Conservation (phyloP, 2,797 vertebrate species). For the Melanogrammus aeglefinus region DNA sequence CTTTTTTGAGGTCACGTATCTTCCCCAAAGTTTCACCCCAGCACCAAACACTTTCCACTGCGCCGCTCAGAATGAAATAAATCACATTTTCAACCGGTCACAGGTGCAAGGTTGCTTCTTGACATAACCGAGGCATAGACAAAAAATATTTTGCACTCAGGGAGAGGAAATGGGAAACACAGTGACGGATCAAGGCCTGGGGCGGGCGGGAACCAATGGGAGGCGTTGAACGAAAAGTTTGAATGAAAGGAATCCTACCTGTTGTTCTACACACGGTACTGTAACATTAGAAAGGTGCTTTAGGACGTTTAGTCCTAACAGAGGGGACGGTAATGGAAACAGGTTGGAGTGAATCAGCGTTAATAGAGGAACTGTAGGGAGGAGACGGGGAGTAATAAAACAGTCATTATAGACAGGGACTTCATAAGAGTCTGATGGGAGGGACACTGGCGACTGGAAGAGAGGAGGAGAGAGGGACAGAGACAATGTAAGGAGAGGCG, state of each 20-base stretch:
- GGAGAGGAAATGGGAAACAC: background rate
- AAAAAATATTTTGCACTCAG: background rate
- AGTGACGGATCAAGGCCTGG: background rate
- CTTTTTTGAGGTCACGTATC: background rate
- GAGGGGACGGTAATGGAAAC: background rate
- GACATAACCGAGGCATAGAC: background rate
- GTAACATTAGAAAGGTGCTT: background rate
- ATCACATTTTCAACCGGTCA: background rate
- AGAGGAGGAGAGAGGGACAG: background rate
- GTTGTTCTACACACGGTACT: background rate
- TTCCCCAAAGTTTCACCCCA: background rate
- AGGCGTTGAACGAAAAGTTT: no score
- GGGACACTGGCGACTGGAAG: background rate
- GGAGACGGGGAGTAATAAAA: background rate
- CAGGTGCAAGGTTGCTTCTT: background rate
- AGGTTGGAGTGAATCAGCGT: background rate
- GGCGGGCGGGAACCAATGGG: background rate
- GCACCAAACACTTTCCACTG: background rate
- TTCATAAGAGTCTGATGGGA: background rate
- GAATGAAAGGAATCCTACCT: background rate
- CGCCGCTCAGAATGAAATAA: background rate
- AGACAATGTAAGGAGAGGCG: background rate
- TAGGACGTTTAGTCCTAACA: background rate
- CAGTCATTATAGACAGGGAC: background rate
- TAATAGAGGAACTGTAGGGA: no score